Evolutionary conservation across 2,888 invertebrate genomes (phyloP).

Genomic region (Lymantria dispar): DNA sequence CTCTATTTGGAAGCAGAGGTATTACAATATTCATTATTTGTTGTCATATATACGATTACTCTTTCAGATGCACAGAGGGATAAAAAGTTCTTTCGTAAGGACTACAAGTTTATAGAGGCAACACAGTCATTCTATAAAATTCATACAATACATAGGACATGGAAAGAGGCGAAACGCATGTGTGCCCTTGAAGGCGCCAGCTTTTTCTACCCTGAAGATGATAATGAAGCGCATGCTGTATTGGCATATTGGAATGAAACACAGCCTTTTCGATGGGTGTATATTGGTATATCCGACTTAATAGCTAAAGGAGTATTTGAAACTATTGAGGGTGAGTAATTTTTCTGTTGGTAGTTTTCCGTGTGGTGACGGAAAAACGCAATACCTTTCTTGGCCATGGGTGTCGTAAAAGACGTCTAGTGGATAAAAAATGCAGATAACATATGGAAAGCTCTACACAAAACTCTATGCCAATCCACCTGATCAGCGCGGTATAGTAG

Average conservation of each 20-base stretch:
- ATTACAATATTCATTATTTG: too few species aligned
- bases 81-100: slow-evolving; percentile 55
- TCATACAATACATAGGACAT: slow-evolving; percentile 49
- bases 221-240: slow-evolving; percentile 44
- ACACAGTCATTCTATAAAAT: slow-evolving; percentile 60
- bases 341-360: too few species aligned
- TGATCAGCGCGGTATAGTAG: too few species aligned
- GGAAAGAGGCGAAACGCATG: slow-evolving; percentile 50
- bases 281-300: slow-evolving; percentile 50
- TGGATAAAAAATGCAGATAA: too few species aligned
- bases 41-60: neutral
- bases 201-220: slow-evolving; percentile 55
- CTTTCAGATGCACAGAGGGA: slow-evolving; percentile 49
- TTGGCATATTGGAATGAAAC: slow-evolving; percentile 40
- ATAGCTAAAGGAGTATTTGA: slow-evolving; percentile 51
- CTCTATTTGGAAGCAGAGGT: too few species aligned
- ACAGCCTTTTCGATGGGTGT: slow-evolving; percentile 32
- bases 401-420: too few species aligned
- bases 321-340: slow-evolving; percentile 45
- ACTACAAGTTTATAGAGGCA: slow-evolving; percentile 51
- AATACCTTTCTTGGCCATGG: too few species aligned
- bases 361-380: too few species aligned
- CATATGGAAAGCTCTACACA: too few species aligned
- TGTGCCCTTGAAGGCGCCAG: slow-evolving; percentile 56
- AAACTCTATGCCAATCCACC: too few species aligned